Base-by-base conservation (phyloP, 2,888 invertebrate species). In the Scaptodrosophila latifasciaeformis region DNA sequence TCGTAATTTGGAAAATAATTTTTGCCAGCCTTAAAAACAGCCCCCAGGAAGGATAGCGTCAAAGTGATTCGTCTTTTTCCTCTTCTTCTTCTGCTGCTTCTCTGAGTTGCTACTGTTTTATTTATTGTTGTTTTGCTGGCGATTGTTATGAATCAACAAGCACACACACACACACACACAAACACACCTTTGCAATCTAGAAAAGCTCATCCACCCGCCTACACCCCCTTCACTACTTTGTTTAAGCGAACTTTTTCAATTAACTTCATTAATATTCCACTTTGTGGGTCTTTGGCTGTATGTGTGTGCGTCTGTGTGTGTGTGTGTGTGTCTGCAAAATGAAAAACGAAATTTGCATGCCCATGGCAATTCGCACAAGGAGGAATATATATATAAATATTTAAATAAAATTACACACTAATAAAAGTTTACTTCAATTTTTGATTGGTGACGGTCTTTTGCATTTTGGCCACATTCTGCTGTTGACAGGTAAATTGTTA, bases 261-360 rank as follows among this genome's bases (percentile, higher is more conserved):
- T 72, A 76, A 61, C 64, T 62, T 79, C 70, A 76, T 79, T 76
- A 76, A 76, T 79, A 76, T 76, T 72, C 74, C 2, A 18, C 18
- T 37, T 37, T 37, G 34, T 7, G 15, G 12, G 13, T 13, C 34
- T 27, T 27, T 2, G 34, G 1, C 9, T 34, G 0, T 12, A 27
- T 6, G 5, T 27, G 27, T 27, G 9, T 46, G 27, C 31, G 30
- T 49, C 34, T 2, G 2, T 15, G 13, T 10, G 29, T 19, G 29
- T 17, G 13, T 7, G 40, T 31, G 18, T 19, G 42, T 27, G 45
- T 52, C n/a, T n/a, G n/a, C n/a, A n/a, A n/a, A n/a, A n/a, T n/a
- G n/a, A n/a, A n/a, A n/a, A n/a, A n/a, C n/a, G n/a, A n/a, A n/a
- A n/a, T n/a, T n/a, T n/a, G n/a, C n/a, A n/a, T n/a, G n/a, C n/a